Base-by-base conservation (phyloP, 2,797 vertebrate genomes). In the Diplodus sargus region DNA sequence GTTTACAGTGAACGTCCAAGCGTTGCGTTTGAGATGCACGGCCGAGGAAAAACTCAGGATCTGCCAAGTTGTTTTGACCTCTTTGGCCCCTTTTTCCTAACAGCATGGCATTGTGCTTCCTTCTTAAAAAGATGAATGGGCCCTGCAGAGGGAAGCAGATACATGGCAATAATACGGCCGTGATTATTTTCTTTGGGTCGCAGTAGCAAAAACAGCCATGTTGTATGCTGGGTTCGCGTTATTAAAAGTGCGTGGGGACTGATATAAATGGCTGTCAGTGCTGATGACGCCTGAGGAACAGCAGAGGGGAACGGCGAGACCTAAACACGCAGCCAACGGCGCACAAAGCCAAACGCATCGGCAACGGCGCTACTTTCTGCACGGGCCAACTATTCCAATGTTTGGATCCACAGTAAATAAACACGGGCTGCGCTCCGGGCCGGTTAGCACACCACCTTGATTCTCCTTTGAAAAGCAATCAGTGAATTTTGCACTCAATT, bases 331-430 rank as follows among this genome's bases (percentile, higher is more conserved):
- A 69, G 84, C 73, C 84, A 87, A 79, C 34, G 39, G 83, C 87
- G 84, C 81, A 59, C 47, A 22, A 77, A 57, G 89, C 82, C 88
- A 92, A 91, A 88, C 79, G 85, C 67, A 85, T 88, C 87, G 39
- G 79, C 86, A 53, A 70, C 30, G 63, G 78, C 62, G 34, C 85
- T 74, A 85, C 90, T 86, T 91, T 89, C 80, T 77, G 80, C 76
- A 22, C 3, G 15, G 75, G 87, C 90, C 86, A 90, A 88, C 84
- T 91, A 84, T 88, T 88, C 73, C 86, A 68, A 20, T 88, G 90
- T 89, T 90, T 90, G 87, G 91, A 90, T 90, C 90, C 79, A 76
- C 74, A 8, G 86, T 91, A 94, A 94, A 95, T 94, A 94, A 94
- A 94, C 89, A 83, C 85, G 64, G 83, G 83, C 85, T 25, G 73